Base-by-base conservation (phyloP, 2,113 vertebrate species). In the Tor tambroides region DNA sequence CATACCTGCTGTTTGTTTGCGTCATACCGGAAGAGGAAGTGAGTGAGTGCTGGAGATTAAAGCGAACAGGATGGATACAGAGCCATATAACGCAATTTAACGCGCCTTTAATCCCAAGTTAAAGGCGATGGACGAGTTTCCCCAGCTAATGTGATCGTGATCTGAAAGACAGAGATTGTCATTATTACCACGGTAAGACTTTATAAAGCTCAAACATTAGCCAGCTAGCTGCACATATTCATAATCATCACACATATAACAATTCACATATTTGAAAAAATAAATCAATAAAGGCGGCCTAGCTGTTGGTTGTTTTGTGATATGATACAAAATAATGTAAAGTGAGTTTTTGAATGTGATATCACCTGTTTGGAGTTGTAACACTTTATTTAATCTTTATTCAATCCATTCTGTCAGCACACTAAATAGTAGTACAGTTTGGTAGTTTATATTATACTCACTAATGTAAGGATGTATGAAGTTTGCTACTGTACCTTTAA, bases 21-120 rank as follows among this genome's bases (percentile, higher is more conserved):
- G 35, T 35, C 61, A 69, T 10, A 71, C 85, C 11, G 85, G 85
- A 86, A 86, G 19, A 51, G 61, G 75, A 86, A 85, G 85, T 28
- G 46, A 78, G 74, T 63, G 75, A 46, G 49, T 61, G 7, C 2
- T 11, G 54, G 67, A 86, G 85, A 35, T 63, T 32, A 28, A 49
- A 59, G 78, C 78, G 11, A n/a, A 54, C 2, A 65, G 35, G 23
- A 81, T 65, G 35, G n/a, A 65, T 8, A 83, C 80, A 71, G 41
- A 69, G 3, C 61, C 17, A 7, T 19, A 51, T 10, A 67, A 65
- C 8, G 2, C 35, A 6, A 6, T 80, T 80, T 26, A 80, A 61
- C 49, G 17, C 4, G 9, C 0, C 2, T 43, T 65, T 17, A 65
- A 26, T 63, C 26, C 4, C 11, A 14, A 41, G 35, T 3, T 23